Conservation (phyloP, 2,888 invertebrate genomes). For the Torymus texanus region DNA sequence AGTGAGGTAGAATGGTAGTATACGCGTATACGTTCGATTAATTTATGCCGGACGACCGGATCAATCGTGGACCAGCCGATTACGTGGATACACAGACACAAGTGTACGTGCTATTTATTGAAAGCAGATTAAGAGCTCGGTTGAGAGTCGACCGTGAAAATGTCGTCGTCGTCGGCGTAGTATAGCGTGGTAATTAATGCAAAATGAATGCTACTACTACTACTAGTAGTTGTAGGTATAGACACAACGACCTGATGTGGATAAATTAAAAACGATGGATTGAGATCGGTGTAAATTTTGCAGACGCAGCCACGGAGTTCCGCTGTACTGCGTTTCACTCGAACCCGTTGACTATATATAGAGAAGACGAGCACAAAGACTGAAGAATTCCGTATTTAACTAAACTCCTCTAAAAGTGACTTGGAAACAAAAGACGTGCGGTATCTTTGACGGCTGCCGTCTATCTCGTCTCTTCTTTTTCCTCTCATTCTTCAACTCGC, state of each 20-base stretch:
- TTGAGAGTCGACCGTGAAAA: slow-evolving; percentile 43
- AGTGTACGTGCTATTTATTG: slow-evolving; percentile 57
- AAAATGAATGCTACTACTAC: slow-evolving; percentile 10
- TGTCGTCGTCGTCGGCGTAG: neutral
- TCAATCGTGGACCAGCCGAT: neutral
- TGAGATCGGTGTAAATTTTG: no score
- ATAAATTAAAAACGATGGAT: no score
- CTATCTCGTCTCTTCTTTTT: slow-evolving; percentile 1
- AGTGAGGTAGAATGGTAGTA: neutral
- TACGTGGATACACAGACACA: slow-evolving; percentile 17
- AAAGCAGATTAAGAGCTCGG: slow-evolving; percentile 59
- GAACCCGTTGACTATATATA: no score
- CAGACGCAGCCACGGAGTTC: no score
- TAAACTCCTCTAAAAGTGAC: slow-evolving; percentile 17
- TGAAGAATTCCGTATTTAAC: slow-evolving; percentile 39
- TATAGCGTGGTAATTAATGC: slow-evolving; percentile 25
- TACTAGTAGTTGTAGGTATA: no score
- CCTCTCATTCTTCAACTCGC: neutral
- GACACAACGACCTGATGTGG: no score
- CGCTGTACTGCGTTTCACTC: no score
- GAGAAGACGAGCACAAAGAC: no score
- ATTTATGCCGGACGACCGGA: slow-evolving; percentile 38
- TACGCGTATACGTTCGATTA: slow-evolving; percentile 36
- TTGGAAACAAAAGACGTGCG: slow-evolving; percentile 45
- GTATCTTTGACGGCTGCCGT: slow-evolving; percentile 47